Evolutionary conservation across 1,140 invertebrate genomes (phyloP).

Genomic region (Neelides sp.): DNA sequence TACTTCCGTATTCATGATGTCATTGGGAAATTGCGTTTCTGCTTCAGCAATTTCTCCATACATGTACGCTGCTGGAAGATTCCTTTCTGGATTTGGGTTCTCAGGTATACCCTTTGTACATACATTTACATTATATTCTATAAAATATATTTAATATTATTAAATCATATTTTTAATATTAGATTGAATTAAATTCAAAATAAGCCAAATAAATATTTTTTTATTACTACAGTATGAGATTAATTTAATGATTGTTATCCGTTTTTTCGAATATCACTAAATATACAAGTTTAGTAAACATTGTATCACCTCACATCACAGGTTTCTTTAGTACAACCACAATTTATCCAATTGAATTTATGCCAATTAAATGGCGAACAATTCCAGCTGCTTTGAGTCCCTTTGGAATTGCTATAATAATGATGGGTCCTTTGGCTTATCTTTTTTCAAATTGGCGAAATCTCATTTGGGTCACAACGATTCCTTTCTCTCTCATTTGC

Average conservation of each 20-base stretch:
- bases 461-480: constrained; percentile 10
- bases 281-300: too few relatives aligned
- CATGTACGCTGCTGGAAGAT: constrained; percentile 17
- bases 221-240: neutral
- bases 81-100: constrained; percentile 19
- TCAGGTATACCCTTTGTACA: constrained; percentile 16
- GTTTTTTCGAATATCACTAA: too few relatives aligned
- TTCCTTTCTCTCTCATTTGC: constrained; percentile 16
- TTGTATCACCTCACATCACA: neutral
- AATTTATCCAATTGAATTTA: constrained; percentile 27
- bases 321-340: constrained; percentile 20
- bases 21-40: constrained; percentile 7
- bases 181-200: neutral
- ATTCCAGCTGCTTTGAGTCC: constrained; percentile 18
- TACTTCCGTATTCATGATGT: constrained; percentile 18
- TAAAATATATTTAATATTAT: too few relatives aligned
- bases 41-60: constrained; percentile 16
- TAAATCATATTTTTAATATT: neutral
- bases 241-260: too few relatives aligned
- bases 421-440: constrained; percentile 21
- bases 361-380: constrained; percentile 24
- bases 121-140: too few relatives aligned
- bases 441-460: constrained; percentile 20
- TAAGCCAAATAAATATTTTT: neutral
- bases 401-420: constrained; percentile 21